These are phyloP conservation scores for Gallinago media DNA, from an alignment of 2,113 vertebrate genomes.

Conservation along the genomic window DNA sequence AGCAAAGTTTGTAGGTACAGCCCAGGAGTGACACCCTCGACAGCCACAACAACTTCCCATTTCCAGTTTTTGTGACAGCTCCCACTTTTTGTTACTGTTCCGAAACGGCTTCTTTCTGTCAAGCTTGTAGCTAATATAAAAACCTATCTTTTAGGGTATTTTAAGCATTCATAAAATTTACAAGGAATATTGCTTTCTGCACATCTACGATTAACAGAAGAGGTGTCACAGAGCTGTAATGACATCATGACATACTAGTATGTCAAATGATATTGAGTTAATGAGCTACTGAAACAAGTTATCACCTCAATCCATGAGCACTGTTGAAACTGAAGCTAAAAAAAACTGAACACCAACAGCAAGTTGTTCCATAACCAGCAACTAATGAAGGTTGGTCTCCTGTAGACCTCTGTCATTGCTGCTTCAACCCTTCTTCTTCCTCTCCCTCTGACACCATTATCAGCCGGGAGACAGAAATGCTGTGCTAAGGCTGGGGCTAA, in stretches of 20 bases:
- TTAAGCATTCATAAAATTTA: not conserved
- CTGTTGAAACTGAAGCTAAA: not conserved
- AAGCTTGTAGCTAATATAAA: not conserved
- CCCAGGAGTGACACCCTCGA: not conserved
- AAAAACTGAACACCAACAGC: not conserved
- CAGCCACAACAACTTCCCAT: not conserved
- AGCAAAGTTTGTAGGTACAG: not conserved
- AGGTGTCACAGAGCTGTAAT: not conserved
- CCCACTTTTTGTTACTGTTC: not conserved
- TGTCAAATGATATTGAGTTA: not conserved
- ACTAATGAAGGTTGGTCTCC: not conserved
- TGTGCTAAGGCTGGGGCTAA: not conserved
- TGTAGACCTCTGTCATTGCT: not conserved
- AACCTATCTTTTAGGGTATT: fast-evolving
- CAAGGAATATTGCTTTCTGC: not conserved
- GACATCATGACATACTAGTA: not conserved
- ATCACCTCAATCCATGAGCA: not conserved
- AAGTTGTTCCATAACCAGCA: not conserved
- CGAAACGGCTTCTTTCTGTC: not conserved
- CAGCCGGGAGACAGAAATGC: not conserved
- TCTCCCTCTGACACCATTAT: not conserved
- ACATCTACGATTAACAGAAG: not conserved
- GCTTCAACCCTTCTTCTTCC: not conserved
- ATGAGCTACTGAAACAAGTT: not conserved
- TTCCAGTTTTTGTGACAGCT: not conserved